phyloP scores from a whole-genome alignment of 1,140 invertebrate species.

The Cotesia glomerata region DNA sequence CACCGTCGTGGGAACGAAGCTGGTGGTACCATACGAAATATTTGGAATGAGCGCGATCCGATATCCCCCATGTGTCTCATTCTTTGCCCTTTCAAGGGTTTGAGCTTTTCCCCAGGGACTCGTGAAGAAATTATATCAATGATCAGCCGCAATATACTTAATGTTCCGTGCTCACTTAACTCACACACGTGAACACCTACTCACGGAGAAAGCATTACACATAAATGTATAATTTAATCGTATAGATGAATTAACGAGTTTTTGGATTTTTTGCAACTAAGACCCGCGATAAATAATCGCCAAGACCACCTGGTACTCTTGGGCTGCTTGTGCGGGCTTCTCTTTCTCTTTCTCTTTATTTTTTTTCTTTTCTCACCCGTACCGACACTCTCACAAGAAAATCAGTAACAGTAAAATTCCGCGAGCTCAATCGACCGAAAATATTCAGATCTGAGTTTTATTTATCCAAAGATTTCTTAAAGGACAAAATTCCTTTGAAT shows the following conservation, averaged over 20 bases:
- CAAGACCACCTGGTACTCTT: conserved; percentile 4
- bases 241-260: conserved; percentile 13
- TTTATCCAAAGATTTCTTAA: background rate
- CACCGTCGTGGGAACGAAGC: conserved; percentile 23
- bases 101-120: background rate
- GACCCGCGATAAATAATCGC: conserved; percentile 7
- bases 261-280: background rate
- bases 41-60: conserved; percentile 20
- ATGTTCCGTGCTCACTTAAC: background rate
- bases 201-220: background rate
- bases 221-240: background rate
- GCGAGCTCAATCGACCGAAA: conserved; percentile 9
- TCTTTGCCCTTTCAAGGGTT: conserved; percentile 11
- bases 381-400: background rate
- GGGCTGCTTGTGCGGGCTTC: conserved; percentile 1
- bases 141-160: background rate
- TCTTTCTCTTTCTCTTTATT: too few relatives aligned
- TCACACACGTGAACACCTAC: too few relatives aligned
- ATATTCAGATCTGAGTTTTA: background rate
- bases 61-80: conserved; percentile 19
- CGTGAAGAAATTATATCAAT: conserved; percentile 11
- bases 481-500: background rate
- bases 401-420: conserved; percentile 9
- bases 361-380: too few relatives aligned
- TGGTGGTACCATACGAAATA: conserved; percentile 19